Evolutionary conservation across 1,140 invertebrate genomes (phyloP), one percentile per base, ranked within the genome.

Genomic region (Myzus persicae): DNA sequence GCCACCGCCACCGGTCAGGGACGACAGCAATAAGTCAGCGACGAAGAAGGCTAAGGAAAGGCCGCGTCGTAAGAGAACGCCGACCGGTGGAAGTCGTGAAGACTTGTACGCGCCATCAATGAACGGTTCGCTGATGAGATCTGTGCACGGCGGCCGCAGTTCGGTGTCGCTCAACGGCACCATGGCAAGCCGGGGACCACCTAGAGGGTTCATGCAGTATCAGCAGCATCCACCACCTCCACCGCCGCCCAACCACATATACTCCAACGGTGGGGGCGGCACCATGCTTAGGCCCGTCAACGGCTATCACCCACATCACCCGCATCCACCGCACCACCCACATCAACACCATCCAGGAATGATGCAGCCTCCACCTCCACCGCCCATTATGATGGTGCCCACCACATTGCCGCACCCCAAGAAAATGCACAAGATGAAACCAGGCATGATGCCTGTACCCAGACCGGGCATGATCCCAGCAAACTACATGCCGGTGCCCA

Each of bases 1-100:
- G 3, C 96, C 96, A 0, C 95, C 96, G 31, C 96, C 96, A 22
- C 94, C 96, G 9, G 95, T 95, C 76, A 96, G 96, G 94, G 96
- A 97, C 94, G 96, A 96, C 94, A 96, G 96, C 2, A 76, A 76
- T 76, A 76, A 76, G n/a, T 2, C 59, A 93, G 96, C 96, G 93
- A 94, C 94, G 46, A 95, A 95, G 91, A 96, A 96, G 94, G 94
- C 96, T 94, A 94, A 94, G 51, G 90, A 94, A 92, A 94, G 94
- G 31, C 59, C 93, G 1, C 87, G 93, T n/a, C 44, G 93, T 3
- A 93, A 93, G 51, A 91, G 85, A 31, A 85, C 91, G 22, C 91
- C 93, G 40, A 91, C 84, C 7, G 93, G 93, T 24, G 94, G 94
- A 48, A 95, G 95, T 94, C 93, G 96, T 95, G 95, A 96, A 95